Conservation (phyloP, 2,888 invertebrate species). For the Spilosoma lubricipeda region DNA sequence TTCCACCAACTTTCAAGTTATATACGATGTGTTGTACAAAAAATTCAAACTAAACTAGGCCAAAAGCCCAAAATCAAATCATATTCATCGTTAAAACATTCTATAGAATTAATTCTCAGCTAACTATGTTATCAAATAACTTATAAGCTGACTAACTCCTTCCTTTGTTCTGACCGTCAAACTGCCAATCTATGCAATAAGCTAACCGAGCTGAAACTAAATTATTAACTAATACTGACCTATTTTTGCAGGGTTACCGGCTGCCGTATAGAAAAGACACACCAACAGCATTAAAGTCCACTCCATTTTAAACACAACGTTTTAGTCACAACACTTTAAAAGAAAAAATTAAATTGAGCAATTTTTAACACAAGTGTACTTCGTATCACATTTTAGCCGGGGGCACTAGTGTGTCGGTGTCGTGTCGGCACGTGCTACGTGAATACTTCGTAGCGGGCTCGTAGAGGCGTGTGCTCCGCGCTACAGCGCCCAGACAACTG, state of each 20-base stretch:
- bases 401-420: slow-evolving; percentile 58
- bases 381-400: slow-evolving; percentile 66
- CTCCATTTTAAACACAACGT: slow-evolving; percentile 71
- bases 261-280: slow-evolving; percentile 61
- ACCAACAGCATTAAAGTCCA: slow-evolving; percentile 64
- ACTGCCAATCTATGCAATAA: slow-evolving; percentile 68
- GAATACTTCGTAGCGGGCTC: slow-evolving; percentile 53
- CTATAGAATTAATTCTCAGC: slow-evolving; percentile 43
- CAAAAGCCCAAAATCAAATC: no score
- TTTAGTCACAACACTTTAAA: slow-evolving; percentile 53
- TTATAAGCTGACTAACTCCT: slow-evolving; percentile 46
- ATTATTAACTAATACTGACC: slow-evolving; percentile 78
- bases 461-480: slow-evolving; percentile 67
- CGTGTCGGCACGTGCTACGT: slow-evolving; percentile 54
- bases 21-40: background rate
- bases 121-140: slow-evolving; percentile 39
- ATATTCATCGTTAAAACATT: slow-evolving; percentile 24
- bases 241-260: slow-evolving; percentile 81
- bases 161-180: slow-evolving; percentile 69
- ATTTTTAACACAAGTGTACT: slow-evolving; percentile 54
- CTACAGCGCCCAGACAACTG: slow-evolving; percentile 79
- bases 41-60: background rate
- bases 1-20: background rate
- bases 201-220: slow-evolving; percentile 65
- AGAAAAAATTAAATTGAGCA: slow-evolving; percentile 55